A percentile compares a stretch with the other conserved stretches of the same genome.
Conservation (phyloP, 2,888 invertebrate species). For the Spisula solida region DNA sequence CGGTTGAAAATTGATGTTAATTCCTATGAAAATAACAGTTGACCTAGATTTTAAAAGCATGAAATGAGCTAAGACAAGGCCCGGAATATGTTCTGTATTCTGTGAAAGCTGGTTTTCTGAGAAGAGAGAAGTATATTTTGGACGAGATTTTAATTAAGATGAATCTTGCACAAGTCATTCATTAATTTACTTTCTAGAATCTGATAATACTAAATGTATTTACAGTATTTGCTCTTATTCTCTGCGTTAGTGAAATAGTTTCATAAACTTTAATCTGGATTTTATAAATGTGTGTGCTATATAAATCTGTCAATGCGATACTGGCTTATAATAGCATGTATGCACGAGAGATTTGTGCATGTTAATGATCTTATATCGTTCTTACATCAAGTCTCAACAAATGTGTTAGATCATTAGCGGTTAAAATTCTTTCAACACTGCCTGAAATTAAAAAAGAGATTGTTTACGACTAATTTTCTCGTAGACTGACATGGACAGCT, state of each 20-base stretch:
- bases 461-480: slow-evolving; percentile 50
- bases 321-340: background rate
- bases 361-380: slow-evolving; percentile 1
- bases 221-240: background rate
- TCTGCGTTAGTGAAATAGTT: background rate
- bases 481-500: slow-evolving; percentile 52
- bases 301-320: background rate
- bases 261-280: background rate
- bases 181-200: background rate
- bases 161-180: background rate
- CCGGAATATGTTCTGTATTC: no score
- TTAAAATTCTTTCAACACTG: slow-evolving; percentile 36
- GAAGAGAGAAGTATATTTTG: background rate
- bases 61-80: no score
- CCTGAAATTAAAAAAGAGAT: slow-evolving; percentile 51
- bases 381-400: background rate
- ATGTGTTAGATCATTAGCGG: slow-evolving; percentile 20
- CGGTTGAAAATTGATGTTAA: no score
- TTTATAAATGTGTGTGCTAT: background rate
- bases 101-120: background rate
- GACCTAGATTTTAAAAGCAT: no score
- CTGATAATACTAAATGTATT: background rate
- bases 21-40: no score
- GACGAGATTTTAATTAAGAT: slow-evolving; percentile 2
- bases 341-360: slow-evolving; percentile 1